phyloP scores from a whole-genome alignment of 2,888 invertebrate genomes.

The Eristalis pertinax region DNA sequence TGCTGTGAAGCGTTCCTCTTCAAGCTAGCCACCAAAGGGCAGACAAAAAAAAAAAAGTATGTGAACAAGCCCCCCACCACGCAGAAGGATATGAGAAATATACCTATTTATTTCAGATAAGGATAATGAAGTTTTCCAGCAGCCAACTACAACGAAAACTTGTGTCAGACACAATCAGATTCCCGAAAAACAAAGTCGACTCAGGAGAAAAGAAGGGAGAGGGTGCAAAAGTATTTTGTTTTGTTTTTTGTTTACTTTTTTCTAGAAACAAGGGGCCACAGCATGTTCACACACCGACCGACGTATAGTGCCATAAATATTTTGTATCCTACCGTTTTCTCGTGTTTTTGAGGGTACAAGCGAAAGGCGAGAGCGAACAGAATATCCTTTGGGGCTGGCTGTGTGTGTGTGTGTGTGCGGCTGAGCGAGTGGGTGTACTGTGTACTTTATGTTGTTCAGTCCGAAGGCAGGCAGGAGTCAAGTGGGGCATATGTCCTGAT shows the following conservation, averaged over 20 bases:
- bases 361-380: background rate
- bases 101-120: slow-evolving; percentile 35
- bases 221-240: background rate
- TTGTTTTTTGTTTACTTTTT: background rate
- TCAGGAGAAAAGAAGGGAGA: background rate
- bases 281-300: background rate
- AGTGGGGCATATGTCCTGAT: slow-evolving; percentile 65
- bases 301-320: slow-evolving; percentile 10
- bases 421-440: background rate
- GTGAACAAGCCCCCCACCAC: background rate
- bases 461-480: slow-evolving; percentile 36
- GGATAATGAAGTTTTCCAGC: slow-evolving; percentile 66
- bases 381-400: slow-evolving; percentile 23
- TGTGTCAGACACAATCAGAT: slow-evolving; percentile 65
- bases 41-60: background rate
- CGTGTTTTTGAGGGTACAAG: slow-evolving; percentile 15
- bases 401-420: background rate
- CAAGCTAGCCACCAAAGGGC: slow-evolving; percentile 9
- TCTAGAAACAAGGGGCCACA: slow-evolving; percentile 4
- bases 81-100: slow-evolving; percentile 11
- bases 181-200: slow-evolving; percentile 19
- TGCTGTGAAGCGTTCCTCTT: slow-evolving; percentile 28
- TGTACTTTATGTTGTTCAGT: background rate
- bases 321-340: slow-evolving; percentile 32
- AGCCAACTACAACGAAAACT: slow-evolving; percentile 58